Base-by-base conservation (phyloP, 30 jellyfish, hydroid and myxozoan genomes). In the Calvadosia cruxmelitensis region DNA sequence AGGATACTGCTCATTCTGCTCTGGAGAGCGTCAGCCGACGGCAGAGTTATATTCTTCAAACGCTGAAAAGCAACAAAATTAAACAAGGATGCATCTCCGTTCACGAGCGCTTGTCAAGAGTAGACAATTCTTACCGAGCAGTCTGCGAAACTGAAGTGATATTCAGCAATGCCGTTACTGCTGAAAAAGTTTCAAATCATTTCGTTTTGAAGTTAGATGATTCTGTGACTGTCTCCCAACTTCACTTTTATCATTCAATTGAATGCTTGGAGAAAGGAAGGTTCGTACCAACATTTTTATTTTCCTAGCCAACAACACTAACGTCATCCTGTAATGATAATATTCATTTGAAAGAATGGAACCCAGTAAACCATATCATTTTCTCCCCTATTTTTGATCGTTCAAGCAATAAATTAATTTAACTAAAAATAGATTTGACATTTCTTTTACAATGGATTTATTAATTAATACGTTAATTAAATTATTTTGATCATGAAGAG, bases 1-100 rank as follows among this genome's bases (percentile, higher is more conserved):
- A 86, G 96, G 94, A 74, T 1, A 61, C 83, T 2, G 85, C 69
- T n/a, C 94, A 86, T 27, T 87, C 85, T 26, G 94, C 82, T 12
- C 79, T 76, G 62, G 90, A 79, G 29, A 86, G 96, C 57, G 85
- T 79, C 0, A 73, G 70, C 27, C 79, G 96, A 2, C 69, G 96
- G 24, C 62, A 71, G 16, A 93, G 79, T 66, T 86, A 86, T 66
- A 74, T 86, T 25, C 69, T 78, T 24, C 96, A 86, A 53, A 61
- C 96, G 30, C 64, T 86, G 34, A 62, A 84, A 33, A 79, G 75
- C 50, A 79, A 86, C 33, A 64, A 74, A 31, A 33, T 78, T 33
- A 73, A 73, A 31, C 93, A 86, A 27, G n/a, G 76, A 20, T 85
- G 76, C 25, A 66, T 29, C 31, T 26, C 72, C 35, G 70, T 66